phyloP scores from a whole-genome alignment of 2,888 invertebrate species.

The Anagyrus pseudococci region DNA sequence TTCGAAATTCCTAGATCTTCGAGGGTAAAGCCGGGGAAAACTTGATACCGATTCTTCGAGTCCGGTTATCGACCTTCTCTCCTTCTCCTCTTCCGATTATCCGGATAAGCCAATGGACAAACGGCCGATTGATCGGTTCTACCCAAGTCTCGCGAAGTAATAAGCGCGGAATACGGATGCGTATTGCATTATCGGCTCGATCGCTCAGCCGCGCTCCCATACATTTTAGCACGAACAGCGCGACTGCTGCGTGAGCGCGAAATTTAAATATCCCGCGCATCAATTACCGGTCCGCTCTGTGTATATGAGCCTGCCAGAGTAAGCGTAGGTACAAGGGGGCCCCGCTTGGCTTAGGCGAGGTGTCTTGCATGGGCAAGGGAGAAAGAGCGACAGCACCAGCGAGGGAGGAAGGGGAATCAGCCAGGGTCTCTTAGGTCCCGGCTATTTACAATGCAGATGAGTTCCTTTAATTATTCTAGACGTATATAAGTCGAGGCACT shows the following conservation, averaged over 20 bases:
- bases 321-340: neutral
- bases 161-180: conserved; percentile 35
- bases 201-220: neutral
- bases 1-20: too few relatives aligned
- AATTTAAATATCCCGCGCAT: conserved; percentile 37
- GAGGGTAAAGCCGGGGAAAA: too few relatives aligned
- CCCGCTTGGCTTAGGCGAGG: neutral
- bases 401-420: too few relatives aligned
- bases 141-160: too few relatives aligned
- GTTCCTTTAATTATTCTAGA: conserved; percentile 38
- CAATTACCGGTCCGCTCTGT: conserved; percentile 29
- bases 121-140: neutral
- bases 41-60: too few relatives aligned
- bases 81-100: neutral
- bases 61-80: too few relatives aligned
- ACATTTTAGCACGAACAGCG: neutral
- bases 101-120: neutral
- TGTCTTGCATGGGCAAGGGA: conserved; percentile 35
- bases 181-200: conserved; percentile 27
- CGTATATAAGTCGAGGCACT: conserved; percentile 14
- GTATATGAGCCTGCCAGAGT: neutral
- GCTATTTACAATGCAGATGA: conserved; percentile 40
- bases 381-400: neutral
- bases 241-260: conserved; percentile 15
- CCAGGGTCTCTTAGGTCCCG: neutral